Evolutionary conservation across 1,140 invertebrate species (phyloP), one percentile per base, ranked within the genome.

Genomic region (Conopomorpha cramerella): DNA sequence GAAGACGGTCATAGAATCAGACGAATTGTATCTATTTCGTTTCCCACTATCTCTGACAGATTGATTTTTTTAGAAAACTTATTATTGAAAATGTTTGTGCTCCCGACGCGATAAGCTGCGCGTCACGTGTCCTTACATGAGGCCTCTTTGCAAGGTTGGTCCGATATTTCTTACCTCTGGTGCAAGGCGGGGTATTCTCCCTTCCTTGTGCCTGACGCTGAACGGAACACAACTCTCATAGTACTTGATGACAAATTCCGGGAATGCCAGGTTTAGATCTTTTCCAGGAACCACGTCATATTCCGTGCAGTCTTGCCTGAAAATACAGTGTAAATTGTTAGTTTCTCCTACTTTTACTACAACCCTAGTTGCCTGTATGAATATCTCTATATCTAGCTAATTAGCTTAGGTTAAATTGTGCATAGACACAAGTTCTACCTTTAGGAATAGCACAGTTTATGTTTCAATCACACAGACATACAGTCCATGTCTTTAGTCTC

Each of bases 251-350:
- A 70, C 58, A 36, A 73, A 73, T n/a, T 68, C 64, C 1, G 68
- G 64, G 31, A 39, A 68, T 0, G 52, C 45, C 19, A 55, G 35
- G 0, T 56, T 51, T 1, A 73, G 36, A 3, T 60, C 55, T 13
- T 67, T 55, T 0, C 65, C 62, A 0, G 52, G 55, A 0, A 73
- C 68, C n/a, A 73, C 68, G 36, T 73, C 68, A n/a, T 68, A 44
- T 35, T 73, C 68, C 16, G 49, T 28, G 33, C 65, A 68, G 29
- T 37, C 54, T 38, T 58, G 52, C 68, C 68, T 73, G 47, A 40
- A 30, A 34, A 16, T 29, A 30, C 15, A 37, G 8, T 30, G 17
- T 17, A 23, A 4, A 23, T 4, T 4, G 10, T n/a, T n/a, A n/a
- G n/a, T n/a, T n/a, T n/a, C n/a, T n/a, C n/a, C n/a, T n/a, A n/a